Evolutionary conservation across 2,888 invertebrate genomes (phyloP), one percentile per base, ranked within the genome.

Genomic region (Lottia scabra): DNA sequence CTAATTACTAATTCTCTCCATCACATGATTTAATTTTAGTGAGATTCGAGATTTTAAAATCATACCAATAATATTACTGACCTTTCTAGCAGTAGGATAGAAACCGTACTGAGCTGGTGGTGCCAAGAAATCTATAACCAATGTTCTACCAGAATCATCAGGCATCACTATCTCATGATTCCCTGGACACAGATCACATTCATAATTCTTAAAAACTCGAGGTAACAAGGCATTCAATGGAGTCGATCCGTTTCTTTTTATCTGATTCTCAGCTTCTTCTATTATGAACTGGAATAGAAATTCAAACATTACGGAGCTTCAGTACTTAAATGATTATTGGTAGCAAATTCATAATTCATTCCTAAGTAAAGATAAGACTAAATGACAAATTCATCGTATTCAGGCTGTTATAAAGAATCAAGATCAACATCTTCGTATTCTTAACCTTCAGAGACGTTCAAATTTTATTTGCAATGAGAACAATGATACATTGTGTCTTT

Each of bases 51-150:
- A 38, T 38, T 2, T 5, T 10, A 8, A 38, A 38, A 2, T 6
- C 1, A 2, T 8, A 38, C 23, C 8, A 56, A 38, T 27, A 38
- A 4, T 23, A 44, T 13, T 2, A 70, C 73, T 62, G 64, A 77
- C 78, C 72, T 77, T 65, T 30, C 70, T 68, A 48, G 77, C 76
- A 0, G 78, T 74, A 12, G 74, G 69, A 66, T 80, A 80, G 66
- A 78, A 78, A 12, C 80, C 80, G 0, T 70, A 13, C 70, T 80
- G 80, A 0, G 80, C 27, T 10, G 80, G 80, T 0, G 77, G 78
- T 5, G 78, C 80, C 16, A 80, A 68, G 44, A 80, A 80, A 65
- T 80, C 80, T n/a, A 80, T 77, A 44, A 78, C 78, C 56, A 80
- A 64, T 0, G 78, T 75, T 12, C 75, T 66, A 10, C 74, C 71